Percentiles rank a stretch among this genome's conserved stretches.
Evolutionary conservation across 2,797 vertebrate species (phyloP).

Genomic region (Ficedula albicollis): DNA sequence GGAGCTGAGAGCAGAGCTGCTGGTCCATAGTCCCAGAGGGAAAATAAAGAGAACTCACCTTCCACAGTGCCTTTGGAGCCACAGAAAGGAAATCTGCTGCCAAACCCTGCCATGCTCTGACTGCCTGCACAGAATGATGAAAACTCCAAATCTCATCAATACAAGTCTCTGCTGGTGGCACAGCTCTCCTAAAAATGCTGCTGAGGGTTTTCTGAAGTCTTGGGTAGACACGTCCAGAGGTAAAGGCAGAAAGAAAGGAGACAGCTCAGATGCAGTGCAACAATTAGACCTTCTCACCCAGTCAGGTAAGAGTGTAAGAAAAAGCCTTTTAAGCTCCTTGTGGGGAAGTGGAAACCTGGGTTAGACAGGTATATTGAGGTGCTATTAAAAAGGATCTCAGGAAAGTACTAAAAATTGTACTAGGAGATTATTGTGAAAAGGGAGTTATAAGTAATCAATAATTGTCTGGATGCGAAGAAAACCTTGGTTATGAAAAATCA

Average conservation of each 20-base stretch:
- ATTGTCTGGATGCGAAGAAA: not conserved
- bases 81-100: not conserved
- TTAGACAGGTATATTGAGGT: not conserved
- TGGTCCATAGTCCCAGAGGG: not conserved
- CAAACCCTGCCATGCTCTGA: not conserved
- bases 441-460: not conserved
- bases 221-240: not conserved
- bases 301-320: not conserved
- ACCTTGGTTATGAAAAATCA: not conserved
- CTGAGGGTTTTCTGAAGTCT: not conserved
- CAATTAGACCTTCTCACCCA: not conserved
- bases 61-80: not conserved
- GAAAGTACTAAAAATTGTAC: not conserved
- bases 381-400: not conserved
- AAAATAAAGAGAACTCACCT: not conserved
- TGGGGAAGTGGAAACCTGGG: not conserved
- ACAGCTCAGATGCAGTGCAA: not conserved
- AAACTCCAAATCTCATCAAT: not conserved
- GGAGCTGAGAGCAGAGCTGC: not conserved
- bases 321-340: not conserved
- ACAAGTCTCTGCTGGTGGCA: not conserved
- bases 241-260: not conserved
- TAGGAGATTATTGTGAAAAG: not conserved
- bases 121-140: not conserved
- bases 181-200: not conserved